These are phyloP conservation scores for Pterocles burchelli DNA, from an alignment of 2,113 vertebrate genomes.

Conservation along the genomic window DNA sequence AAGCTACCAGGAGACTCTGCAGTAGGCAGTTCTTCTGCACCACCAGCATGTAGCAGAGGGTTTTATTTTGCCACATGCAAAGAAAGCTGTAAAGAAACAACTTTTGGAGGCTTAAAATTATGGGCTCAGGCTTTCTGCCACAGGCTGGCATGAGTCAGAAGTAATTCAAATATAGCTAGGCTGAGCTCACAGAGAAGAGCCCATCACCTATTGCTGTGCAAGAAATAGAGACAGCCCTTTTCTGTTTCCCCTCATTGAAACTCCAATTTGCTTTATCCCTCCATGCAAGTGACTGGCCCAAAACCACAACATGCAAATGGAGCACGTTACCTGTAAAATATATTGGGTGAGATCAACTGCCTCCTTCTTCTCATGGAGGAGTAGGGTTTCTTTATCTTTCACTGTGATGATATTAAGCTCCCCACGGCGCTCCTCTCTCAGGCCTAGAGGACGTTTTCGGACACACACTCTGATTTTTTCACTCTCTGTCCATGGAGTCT, in stretches of 20 bases:
- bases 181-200: background rate
- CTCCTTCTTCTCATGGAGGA: conserved; percentile 88
- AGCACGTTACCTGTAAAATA: conserved; percentile 82
- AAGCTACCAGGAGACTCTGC: background rate
- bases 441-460: conserved; percentile 86
- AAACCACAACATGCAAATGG: background rate
- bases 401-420: conserved; percentile 85
- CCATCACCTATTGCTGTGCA: background rate
- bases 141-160: background rate
- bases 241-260: background rate
- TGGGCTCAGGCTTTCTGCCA: background rate
- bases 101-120: background rate
- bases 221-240: background rate
- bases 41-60: background rate
- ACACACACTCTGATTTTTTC: conserved; percentile 90
- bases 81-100: background rate
- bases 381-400: conserved; percentile 79
- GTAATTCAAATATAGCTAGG: background rate
- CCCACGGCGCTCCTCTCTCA: conserved; percentile 77
- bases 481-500: conserved; percentile 71
- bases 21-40: background rate
- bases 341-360: conserved; percentile 90
- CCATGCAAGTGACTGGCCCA: background rate
- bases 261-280: background rate
- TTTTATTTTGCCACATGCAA: background rate